phyloP scores from a whole-genome alignment of 2,113 vertebrate species.

The Hystrix cristata region DNA sequence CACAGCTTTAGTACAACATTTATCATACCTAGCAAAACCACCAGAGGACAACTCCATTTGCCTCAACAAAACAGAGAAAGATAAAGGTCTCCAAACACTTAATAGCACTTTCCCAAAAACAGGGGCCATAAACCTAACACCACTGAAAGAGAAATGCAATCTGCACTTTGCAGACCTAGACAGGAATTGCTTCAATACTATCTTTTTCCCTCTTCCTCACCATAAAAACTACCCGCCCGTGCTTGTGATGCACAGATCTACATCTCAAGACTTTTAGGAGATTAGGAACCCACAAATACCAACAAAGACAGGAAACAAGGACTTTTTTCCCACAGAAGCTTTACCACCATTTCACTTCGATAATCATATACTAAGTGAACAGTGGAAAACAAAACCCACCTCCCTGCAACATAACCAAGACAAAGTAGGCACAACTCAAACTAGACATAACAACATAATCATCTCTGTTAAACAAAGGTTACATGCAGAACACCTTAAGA shows the following conservation, averaged over 20 bases:
- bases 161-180: slow-evolving; percentile 74
- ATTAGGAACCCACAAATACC: slow-evolving; percentile 78
- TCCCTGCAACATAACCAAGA: slow-evolving; percentile 28
- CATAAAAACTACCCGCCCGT: slow-evolving; percentile 71
- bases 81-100: slow-evolving; percentile 81
- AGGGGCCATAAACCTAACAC: slow-evolving; percentile 75
- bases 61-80: slow-evolving; percentile 82
- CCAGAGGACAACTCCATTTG: slow-evolving; percentile 75
- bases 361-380: background rate
- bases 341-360: slow-evolving; percentile 53
- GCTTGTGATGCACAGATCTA: slow-evolving; percentile 73
- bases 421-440: slow-evolving; percentile 8
- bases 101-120: slow-evolving; percentile 79
- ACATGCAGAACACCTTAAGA: background rate
- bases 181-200: slow-evolving; percentile 77
- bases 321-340: slow-evolving; percentile 79
- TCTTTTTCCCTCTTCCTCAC: slow-evolving; percentile 78
- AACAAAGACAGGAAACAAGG: slow-evolving; percentile 83
- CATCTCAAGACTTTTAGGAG: slow-evolving; percentile 77
- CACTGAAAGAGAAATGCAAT: slow-evolving; percentile 74
- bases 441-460: background rate
- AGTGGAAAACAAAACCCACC: slow-evolving; percentile 32
- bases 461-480: background rate
- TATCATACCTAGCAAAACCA: slow-evolving; percentile 81
- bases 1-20: slow-evolving; percentile 70